phyloP scores from a whole-genome alignment of 2,797 vertebrate species.

The Bufotes viridis region DNA sequence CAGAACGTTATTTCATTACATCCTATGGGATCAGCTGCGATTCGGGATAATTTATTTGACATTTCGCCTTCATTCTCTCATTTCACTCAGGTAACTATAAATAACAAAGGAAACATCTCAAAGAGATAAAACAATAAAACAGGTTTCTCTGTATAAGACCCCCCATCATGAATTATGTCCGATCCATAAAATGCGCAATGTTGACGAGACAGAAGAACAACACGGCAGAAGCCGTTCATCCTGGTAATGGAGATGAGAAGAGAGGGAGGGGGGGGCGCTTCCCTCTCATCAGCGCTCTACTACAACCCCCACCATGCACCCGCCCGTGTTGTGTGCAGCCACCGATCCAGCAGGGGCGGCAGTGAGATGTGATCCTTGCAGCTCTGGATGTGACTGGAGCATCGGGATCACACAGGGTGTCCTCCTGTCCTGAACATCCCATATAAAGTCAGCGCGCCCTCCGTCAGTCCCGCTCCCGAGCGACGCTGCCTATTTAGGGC shows the following conservation, averaged over 20 bases:
- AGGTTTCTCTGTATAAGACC: slow-evolving; percentile 67
- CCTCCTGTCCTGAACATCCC: not conserved
- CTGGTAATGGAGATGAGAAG: slow-evolving; percentile 14
- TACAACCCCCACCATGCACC: no score
- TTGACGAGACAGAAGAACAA: slow-evolving; percentile 68
- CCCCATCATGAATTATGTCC: slow-evolving; percentile 64
- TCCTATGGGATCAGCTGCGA: slow-evolving; percentile 69
- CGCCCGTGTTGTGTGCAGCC: no score
- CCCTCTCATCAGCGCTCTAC: not conserved
- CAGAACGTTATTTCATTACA: slow-evolving; percentile 64
- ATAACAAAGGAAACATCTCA: slow-evolving; percentile 63
- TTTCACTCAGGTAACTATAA: slow-evolving; percentile 68
- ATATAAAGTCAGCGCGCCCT: not conserved
- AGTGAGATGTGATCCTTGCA: not conserved
- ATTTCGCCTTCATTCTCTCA: slow-evolving; percentile 64
- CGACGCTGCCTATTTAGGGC: slow-evolving; percentile 47
- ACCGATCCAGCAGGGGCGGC: not conserved
- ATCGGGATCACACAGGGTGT: not conserved
- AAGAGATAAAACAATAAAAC: slow-evolving; percentile 66
- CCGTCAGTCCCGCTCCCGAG: not conserved
- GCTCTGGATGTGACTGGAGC: not conserved
- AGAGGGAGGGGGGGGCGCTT: not conserved
- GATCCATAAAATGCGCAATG: slow-evolving; percentile 66
- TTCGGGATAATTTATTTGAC: slow-evolving; percentile 73
- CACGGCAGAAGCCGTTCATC: slow-evolving; percentile 35